These are phyloP conservation scores for Chelon labrosus DNA, from an alignment of 2,797 vertebrate genomes.

Conservation along the genomic window DNA sequence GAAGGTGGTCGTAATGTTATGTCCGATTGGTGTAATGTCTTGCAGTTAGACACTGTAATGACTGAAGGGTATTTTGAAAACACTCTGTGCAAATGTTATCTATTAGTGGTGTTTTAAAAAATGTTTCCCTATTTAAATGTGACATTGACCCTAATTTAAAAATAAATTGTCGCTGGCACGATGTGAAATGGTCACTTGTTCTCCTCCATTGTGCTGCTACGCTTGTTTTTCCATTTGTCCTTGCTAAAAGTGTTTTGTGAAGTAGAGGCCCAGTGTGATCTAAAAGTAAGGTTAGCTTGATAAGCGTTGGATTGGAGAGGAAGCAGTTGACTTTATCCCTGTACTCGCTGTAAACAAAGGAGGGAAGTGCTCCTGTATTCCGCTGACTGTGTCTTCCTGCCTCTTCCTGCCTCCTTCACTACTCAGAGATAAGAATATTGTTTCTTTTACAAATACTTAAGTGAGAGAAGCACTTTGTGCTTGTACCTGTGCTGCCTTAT, in stretches of 20 bases:
- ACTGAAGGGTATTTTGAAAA: background rate
- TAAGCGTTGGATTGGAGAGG: slow-evolving; percentile 16
- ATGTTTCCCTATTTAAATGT: slow-evolving; percentile 13
- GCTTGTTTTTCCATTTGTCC: slow-evolving; percentile 21
- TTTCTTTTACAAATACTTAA: slow-evolving; percentile 27
- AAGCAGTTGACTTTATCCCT: slow-evolving; percentile 38
- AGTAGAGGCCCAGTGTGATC: slow-evolving; percentile 24
- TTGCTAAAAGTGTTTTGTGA: slow-evolving; percentile 24
- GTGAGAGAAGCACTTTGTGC: slow-evolving; percentile 16
- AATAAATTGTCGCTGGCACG: slow-evolving; percentile 19
- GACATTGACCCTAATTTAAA: slow-evolving; percentile 40
- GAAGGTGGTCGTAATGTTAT: too few species aligned
- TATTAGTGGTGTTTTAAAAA: slow-evolving; percentile 21
- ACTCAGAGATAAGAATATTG: slow-evolving; percentile 48
- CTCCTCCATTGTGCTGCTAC: slow-evolving; percentile 34
- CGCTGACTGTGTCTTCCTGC: slow-evolving; percentile 53
- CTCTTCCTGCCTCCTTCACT: slow-evolving; percentile 60
- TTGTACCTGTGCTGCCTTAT: slow-evolving; percentile 15
- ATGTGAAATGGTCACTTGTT: slow-evolving; percentile 16
- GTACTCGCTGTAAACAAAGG: slow-evolving; percentile 71
- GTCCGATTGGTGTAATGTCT: too few species aligned
- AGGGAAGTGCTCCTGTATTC: slow-evolving; percentile 68
- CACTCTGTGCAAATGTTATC: background rate
- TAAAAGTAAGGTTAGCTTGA: slow-evolving; percentile 21
- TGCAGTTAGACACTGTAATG: too few species aligned